A percentile compares a stretch with the other conserved stretches of the same genome.
Evolutionary conservation across 2,888 invertebrate species (phyloP).

Genomic region (Cantharis lateralis): DNA sequence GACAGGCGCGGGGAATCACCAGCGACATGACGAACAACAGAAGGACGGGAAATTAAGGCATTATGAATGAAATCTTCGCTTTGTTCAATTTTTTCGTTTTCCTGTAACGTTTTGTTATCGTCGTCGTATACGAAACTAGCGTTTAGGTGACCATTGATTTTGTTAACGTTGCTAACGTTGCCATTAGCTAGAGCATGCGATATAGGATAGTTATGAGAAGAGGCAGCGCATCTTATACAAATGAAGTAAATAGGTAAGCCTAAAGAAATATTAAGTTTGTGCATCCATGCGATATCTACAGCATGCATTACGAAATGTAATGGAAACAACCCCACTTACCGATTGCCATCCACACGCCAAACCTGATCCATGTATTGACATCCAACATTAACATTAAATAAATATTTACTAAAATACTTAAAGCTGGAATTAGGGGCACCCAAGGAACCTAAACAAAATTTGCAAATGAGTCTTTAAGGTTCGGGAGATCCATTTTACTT

Average conservation of each 20-base stretch:
- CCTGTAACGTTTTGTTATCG: slow-evolving; percentile 36
- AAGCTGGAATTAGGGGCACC: slow-evolving; percentile 79
- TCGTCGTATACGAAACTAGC: slow-evolving; percentile 3
- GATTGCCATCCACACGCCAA: slow-evolving; percentile 77
- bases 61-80: slow-evolving; percentile 60
- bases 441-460: slow-evolving; percentile 70
- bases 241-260: slow-evolving; percentile 50
- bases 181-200: slow-evolving; percentile 21
- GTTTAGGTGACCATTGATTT: slow-evolving; percentile 20
- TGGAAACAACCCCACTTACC: slow-evolving; percentile 61
- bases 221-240: slow-evolving; percentile 23
- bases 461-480: too few relatives aligned
- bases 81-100: slow-evolving; percentile 57
- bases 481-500: neutral
- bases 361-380: slow-evolving; percentile 80
- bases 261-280: slow-evolving; percentile 40
- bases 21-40: slow-evolving; percentile 44
- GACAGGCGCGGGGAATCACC: slow-evolving; percentile 5
- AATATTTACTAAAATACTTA: slow-evolving; percentile 82
- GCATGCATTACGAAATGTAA: slow-evolving; percentile 34
- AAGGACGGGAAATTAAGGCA: slow-evolving; percentile 57
- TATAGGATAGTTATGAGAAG: slow-evolving; percentile 5
- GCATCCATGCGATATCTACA: slow-evolving; percentile 44
- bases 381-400: slow-evolving; percentile 85
- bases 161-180: slow-evolving; percentile 2